Evolutionary conservation across 2,888 invertebrate species (phyloP).

Genomic region (Acanthoscelides obtectus): DNA sequence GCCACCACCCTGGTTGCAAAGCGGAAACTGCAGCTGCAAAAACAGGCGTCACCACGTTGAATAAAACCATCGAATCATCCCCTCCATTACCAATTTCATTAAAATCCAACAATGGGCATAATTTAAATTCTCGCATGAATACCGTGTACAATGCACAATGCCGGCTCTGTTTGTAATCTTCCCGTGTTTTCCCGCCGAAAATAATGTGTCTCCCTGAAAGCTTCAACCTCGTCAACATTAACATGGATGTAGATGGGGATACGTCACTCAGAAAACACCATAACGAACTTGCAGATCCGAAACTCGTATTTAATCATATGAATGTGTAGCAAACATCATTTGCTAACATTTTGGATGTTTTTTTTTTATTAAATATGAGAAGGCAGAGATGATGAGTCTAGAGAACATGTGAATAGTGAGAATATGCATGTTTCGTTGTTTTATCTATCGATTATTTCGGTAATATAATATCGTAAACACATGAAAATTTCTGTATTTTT

Average conservation of each 20-base stretch:
- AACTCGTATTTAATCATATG: too few species aligned
- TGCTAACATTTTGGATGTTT: too few species aligned
- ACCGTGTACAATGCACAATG: background rate
- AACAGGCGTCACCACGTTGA: background rate
- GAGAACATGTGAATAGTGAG: too few species aligned
- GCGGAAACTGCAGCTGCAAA: background rate
- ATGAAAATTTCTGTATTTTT: too few species aligned
- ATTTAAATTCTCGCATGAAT: background rate
- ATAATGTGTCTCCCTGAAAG: background rate
- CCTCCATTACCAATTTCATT: background rate
- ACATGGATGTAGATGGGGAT: background rate
- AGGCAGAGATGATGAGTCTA: too few species aligned
- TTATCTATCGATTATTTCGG: too few species aligned
- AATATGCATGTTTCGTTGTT: too few species aligned
- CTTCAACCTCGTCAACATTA: background rate
- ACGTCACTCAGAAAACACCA: background rate
- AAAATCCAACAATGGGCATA: background rate
- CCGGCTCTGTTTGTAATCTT: background rate
- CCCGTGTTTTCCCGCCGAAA: background rate
- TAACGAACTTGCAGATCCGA: background rate
- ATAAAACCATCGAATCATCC: background rate
- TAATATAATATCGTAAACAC: too few species aligned
- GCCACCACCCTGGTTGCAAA: background rate
- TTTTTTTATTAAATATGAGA: too few species aligned
- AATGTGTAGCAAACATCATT: too few species aligned